Evolutionary conservation across 1,140 invertebrate species (phyloP), one percentile per base, ranked within the genome.

Genomic region (Lethrus apterus): DNA sequence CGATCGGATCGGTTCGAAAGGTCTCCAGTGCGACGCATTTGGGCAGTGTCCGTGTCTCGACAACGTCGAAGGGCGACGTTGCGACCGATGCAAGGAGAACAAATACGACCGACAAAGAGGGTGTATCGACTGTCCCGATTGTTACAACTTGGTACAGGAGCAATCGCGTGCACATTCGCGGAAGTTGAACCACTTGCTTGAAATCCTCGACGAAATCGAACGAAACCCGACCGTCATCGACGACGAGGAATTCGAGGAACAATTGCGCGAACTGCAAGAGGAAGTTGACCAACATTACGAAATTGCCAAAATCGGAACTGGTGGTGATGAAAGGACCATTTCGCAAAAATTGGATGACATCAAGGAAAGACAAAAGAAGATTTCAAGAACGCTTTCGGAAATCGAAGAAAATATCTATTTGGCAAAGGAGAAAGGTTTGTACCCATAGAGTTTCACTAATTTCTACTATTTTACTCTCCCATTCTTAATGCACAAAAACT

Each of bases 71-170:
- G 92, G 92, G 7, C 66, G 84, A 44, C 74, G 78, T n/a, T 97
- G 93, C 63, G 88, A 97, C 60, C 78, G 86, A 18, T 97, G 93
- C 63, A 91, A 91, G 66, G 89, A 94, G 60, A 95, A 96, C 62
- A 94, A 91, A 62, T 83, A 83, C 57, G 83, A 91, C 61, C 74
- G 89, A 19, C 83, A 90, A 53, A 77, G 78, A 29, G 89, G 88
- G 9, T 95, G 91, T 60, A 69, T 88, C 41, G 85, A 94, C 60
- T 97, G 93, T 68, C 90, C 91, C 0, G 75, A 84, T 11, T 98
- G 93, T 63, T 98, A 98, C 62, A 92, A 90, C 66, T 70, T 98
- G 0, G 89, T 97, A 0, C 85, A 93, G 64, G 83, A 91, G 49
- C 83, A 86, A 1, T 89, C 89, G 0, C 82, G 86, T 61, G 59